phyloP scores from a whole-genome alignment of 1,140 invertebrate species.

The Bradysia coprophila region DNA sequence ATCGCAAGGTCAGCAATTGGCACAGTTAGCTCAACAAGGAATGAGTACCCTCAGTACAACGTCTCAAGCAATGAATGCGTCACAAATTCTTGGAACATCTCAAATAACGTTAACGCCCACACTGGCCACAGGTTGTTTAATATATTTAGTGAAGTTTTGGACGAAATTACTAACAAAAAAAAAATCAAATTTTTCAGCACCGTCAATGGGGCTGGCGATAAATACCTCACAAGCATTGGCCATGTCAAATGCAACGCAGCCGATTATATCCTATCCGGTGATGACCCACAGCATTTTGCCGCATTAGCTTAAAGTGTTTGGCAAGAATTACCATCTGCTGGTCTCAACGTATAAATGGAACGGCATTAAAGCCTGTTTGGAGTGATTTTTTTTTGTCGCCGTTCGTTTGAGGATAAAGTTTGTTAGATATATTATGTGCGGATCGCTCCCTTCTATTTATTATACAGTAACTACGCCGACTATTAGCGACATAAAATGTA shows the following conservation, averaged over 20 bases:
- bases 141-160: too few species aligned
- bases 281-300: constrained; percentile 32
- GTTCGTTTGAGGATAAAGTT: too few species aligned
- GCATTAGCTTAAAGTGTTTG: too few species aligned
- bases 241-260: constrained; percentile 32
- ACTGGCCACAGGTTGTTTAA: not conserved
- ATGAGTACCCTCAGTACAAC: constrained; percentile 8
- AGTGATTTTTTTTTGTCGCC: too few species aligned
- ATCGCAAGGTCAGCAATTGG: constrained; percentile 17
- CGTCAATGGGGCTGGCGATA: constrained; percentile 16
- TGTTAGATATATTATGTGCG: too few species aligned
- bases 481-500: too few species aligned
- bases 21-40: constrained; percentile 16
- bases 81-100: constrained; percentile 17
- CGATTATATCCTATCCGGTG: constrained; percentile 52
- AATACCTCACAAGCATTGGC: constrained; percentile 27
- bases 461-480: too few species aligned
- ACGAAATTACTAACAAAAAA: not conserved
- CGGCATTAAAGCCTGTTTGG: too few species aligned
- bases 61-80: constrained; percentile 9
- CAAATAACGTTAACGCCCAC: constrained; percentile 9
- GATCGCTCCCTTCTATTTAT: too few species aligned
- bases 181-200: not conserved
- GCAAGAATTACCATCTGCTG: too few species aligned
- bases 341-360: too few species aligned